Evolutionary conservation across 1,140 invertebrate genomes (phyloP), one percentile per base, ranked within the genome.

Genomic region (Paraescarpia echinospica): DNA sequence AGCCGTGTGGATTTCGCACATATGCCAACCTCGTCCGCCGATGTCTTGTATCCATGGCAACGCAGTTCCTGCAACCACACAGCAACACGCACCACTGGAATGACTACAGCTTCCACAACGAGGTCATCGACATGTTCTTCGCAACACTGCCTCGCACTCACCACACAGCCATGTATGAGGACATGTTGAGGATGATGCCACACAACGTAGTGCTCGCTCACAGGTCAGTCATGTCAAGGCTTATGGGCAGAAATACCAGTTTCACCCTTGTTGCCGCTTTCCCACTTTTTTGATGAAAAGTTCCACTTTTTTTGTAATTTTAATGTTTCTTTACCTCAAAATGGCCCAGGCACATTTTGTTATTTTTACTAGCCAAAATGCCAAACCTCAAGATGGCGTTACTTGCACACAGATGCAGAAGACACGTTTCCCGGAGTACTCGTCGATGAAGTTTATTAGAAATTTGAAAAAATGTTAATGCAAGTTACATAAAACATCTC

Each of bases 101-200:
- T 41, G 94, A 95, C 89, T 94, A 94, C 90, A 93, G 48, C 27
- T 93, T 94, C 35, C 93, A 94, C 89, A 95, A 94, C 90, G 51
- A 89, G 31, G 92, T 95, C 33, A 93, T 95, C 90, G 94, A 95
- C 33, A 89, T 93, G 9, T 95, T 93, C 91, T 6, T 95, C n/a
- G 77, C 48, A 2, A 92, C 94, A 48, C 12, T 95, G 77, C 41
- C 93, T 0, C 89, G 89, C 1, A 93, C 93, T 14, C 31, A 92
- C 0, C 34, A 89, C 31, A 14, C 93, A 27, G 34, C 93, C 2
- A 93, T 93, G 18, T 93, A 94, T 92, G 93, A 93, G 91, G 93
- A 93, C 34, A 94, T 94, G 90, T 90, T 94, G 1, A 91, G 93
- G 18, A 92, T 94, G 27, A 94, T 95, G 94, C 95, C 95, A 6